Evolutionary conservation across 2,113 vertebrate genomes (phyloP).

Genomic region (Cryptotis parvus): DNA sequence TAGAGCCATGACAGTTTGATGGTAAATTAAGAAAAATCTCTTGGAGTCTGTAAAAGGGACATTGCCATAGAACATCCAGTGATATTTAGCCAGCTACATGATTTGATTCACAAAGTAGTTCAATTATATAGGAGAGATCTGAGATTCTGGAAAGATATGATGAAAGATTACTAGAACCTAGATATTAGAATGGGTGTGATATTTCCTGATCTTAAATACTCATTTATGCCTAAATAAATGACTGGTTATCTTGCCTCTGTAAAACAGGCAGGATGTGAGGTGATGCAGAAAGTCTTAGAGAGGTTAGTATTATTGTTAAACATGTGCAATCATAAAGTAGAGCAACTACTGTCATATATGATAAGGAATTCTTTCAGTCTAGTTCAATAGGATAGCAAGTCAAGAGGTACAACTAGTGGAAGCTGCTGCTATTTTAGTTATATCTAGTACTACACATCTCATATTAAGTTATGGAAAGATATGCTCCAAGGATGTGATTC

Average conservation of each 20-base stretch:
- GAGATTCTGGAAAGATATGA: not conserved
- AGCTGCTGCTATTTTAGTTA: slow-evolving; percentile 9
- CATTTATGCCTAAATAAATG: not conserved
- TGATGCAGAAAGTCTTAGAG: not conserved
- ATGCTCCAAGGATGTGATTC: not conserved
- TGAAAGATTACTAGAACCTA: not conserved
- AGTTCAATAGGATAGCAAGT: not conserved
- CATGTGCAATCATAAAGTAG: not conserved
- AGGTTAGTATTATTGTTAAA: not conserved
- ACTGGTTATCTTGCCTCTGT: not conserved
- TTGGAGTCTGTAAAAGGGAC: not conserved
- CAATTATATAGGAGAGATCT: not conserved
- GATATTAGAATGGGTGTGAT: not conserved
- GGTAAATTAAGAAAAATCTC: not conserved
- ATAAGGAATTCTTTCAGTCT: not conserved
- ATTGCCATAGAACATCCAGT: not conserved
- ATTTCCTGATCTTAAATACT: not conserved
- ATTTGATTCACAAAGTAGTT: not conserved
- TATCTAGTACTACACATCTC: not conserved
- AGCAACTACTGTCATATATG: not conserved
- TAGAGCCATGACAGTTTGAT: not conserved
- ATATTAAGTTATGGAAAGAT: not conserved
- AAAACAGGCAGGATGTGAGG: not conserved
- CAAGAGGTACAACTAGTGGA: not conserved
- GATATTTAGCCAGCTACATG: not conserved